Base-by-base conservation (phyloP, 2,797 vertebrate genomes). In the Mallotus villosus region DNA sequence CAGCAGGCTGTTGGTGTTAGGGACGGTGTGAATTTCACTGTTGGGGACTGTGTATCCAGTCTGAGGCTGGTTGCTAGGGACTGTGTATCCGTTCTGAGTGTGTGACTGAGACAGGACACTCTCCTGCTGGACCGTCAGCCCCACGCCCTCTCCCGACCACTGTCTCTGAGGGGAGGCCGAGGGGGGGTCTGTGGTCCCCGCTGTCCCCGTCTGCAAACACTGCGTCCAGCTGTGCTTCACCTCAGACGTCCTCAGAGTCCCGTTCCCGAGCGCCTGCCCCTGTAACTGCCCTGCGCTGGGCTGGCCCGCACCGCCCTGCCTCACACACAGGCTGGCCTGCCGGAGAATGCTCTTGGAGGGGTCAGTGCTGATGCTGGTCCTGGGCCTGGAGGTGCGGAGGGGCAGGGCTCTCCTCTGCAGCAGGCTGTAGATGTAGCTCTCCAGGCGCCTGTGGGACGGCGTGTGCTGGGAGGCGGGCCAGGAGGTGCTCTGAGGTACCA, bases 341-440 rank as follows among this genome's bases (percentile, higher is more conserved):
- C 95, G 91, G 87, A 96, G 86, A 77, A 96, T 90, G 70, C 93
- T 94, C 84, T 97, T 97, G 2, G 92, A 85, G 0, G 94, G 95
- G 61, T 98, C 97, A 0, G 94, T 90, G 1, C 92, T 97, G 84
- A 98, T 93, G 71, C 94, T 97, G 2, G 97, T 99, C 80, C 97
- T 90, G 21, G 95, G 95, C 82, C 95, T 95, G 91, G 93, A 94
- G 90, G 94, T 94, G 91, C 97, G 93, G 76, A 97, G 78, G 0
- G 94, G 94, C 8, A 93, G 95, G 19, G 89, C 90, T 85, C 93
- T 93, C 70, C 92, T 94, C 92, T 97, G 96, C 71, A 98, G 90
- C 58, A 98, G 92, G 72, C 94, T 88, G 68, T 93, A 87, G 82
- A 99, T 99, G 87, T 97, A 99, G 71, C 91, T 89, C 0, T 98